A percentile compares a stretch with the other conserved stretches of the same genome.
Evolutionary conservation across 2,888 invertebrate species (phyloP).

Genomic region (Eupithecia vulgata): DNA sequence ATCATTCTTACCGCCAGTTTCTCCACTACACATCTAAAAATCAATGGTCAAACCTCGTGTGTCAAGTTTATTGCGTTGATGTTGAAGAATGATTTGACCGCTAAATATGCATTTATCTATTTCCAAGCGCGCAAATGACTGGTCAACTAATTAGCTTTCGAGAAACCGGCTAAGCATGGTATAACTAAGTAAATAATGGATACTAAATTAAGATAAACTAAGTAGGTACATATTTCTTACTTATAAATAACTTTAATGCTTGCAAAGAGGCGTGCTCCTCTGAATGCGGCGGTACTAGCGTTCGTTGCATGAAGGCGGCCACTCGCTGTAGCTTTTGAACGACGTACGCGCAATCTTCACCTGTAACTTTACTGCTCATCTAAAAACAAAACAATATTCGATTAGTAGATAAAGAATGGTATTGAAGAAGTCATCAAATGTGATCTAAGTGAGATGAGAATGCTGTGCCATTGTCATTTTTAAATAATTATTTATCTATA

Average conservation of each 20-base stretch:
- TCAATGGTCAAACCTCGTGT: background rate
- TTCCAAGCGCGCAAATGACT: background rate
- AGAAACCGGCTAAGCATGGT: background rate
- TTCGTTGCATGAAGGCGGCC: conserved; percentile 86
- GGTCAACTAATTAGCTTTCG: background rate
- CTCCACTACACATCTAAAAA: background rate
- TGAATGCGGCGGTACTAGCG: conserved; percentile 68
- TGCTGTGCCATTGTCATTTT: background rate
- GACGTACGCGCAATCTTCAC: conserved; percentile 89
- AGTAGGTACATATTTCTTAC: conserved; percentile 64
- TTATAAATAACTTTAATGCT: conserved; percentile 88
- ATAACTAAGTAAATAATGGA: background rate
- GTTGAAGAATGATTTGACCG: background rate
- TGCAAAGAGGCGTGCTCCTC: conserved; percentile 90
- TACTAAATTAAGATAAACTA: background rate
- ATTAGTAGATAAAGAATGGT: background rate
- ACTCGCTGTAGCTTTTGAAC: conserved; percentile 90
- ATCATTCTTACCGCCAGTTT: background rate
- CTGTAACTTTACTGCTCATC: conserved; percentile 87
- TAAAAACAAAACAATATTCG: conserved; percentile 58
- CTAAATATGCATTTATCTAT: background rate
- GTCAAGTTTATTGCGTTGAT: background rate
- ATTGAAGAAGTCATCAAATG: too few species aligned
- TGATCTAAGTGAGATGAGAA: background rate
- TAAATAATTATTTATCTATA: background rate